Conservation (phyloP, 2,113 vertebrate species). For the Oreochromis aureus region DNA sequence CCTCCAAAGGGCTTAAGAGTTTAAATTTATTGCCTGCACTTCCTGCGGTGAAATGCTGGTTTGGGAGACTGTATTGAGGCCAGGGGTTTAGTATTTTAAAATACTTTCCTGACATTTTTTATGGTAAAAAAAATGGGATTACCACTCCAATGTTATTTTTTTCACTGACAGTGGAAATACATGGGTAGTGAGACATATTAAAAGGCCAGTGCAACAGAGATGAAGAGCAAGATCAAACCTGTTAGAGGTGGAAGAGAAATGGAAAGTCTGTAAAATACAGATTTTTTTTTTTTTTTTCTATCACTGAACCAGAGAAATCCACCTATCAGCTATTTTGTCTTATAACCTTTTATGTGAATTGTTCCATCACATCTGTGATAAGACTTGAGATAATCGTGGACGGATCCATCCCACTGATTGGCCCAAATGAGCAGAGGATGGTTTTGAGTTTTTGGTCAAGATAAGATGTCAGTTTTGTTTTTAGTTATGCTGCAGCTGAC, state of each 20-base stretch:
- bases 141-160: not conserved
- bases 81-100: not conserved
- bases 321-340: not conserved
- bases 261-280: not conserved
- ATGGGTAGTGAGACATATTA: not conserved
- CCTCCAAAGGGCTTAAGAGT: not conserved
- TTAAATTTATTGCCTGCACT: not conserved
- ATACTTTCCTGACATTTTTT: not conserved
- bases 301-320: not conserved
- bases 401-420: not conserved
- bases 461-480: not conserved
- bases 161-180: not conserved
- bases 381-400: not conserved
- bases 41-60: not conserved
- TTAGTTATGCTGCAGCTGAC: not conserved
- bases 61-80: not conserved
- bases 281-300: not conserved
- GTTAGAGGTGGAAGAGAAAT: not conserved
- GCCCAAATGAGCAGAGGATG: not conserved
- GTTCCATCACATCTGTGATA: not conserved
- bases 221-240: not conserved
- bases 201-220: not conserved
- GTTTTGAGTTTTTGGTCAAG: not conserved
- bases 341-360: not conserved
- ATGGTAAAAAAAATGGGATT: not conserved